Evolutionary conservation across 2,888 invertebrate species (phyloP).

Genomic region (Agrochola lota): DNA sequence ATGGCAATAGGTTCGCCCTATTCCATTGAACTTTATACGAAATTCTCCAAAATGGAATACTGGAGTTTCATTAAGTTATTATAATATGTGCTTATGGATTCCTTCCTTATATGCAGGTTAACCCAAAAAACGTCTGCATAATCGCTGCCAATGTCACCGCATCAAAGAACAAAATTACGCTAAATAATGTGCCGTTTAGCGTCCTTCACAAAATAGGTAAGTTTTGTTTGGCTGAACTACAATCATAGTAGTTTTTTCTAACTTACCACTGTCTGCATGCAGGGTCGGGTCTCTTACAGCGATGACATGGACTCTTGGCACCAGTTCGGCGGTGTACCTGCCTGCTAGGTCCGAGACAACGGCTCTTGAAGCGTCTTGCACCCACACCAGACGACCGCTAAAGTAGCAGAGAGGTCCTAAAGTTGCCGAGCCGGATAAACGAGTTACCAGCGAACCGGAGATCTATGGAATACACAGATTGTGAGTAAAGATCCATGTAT

Average conservation of each 20-base stretch:
- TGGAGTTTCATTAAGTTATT: not conserved
- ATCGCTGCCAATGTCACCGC: not conserved
- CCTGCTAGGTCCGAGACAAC: slow-evolving; percentile 94
- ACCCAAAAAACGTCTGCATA: not conserved
- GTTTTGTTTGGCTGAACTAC: not conserved
- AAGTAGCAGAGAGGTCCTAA: slow-evolving; percentile 95
- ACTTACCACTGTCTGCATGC: slow-evolving; percentile 91
- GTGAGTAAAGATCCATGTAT: slow-evolving; percentile 11
- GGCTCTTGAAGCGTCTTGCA: slow-evolving; percentile 93
- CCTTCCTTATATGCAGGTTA: not conserved
- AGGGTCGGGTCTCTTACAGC: slow-evolving; percentile 93
- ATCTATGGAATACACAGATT: slow-evolving; percentile 73
- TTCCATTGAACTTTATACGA: not conserved
- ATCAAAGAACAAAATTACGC: not conserved
- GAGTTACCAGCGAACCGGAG: slow-evolving; percentile 82
- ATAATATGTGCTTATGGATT: not conserved
- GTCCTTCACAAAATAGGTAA: slow-evolving; percentile 2
- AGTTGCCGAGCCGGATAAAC: slow-evolving; percentile 86
- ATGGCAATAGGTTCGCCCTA: not conserved
- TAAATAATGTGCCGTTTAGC: not conserved
- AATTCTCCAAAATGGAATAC: not conserved
- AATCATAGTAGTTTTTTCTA: not conserved
- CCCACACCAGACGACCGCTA: slow-evolving; percentile 95
- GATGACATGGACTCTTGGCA: slow-evolving; percentile 92
- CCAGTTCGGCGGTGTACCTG: slow-evolving; percentile 93